A percentile compares a stretch with the other conserved stretches of the same genome.
phyloP scores from a whole-genome alignment of 2,888 invertebrate genomes.

The Nipponacmea schrenckii region DNA sequence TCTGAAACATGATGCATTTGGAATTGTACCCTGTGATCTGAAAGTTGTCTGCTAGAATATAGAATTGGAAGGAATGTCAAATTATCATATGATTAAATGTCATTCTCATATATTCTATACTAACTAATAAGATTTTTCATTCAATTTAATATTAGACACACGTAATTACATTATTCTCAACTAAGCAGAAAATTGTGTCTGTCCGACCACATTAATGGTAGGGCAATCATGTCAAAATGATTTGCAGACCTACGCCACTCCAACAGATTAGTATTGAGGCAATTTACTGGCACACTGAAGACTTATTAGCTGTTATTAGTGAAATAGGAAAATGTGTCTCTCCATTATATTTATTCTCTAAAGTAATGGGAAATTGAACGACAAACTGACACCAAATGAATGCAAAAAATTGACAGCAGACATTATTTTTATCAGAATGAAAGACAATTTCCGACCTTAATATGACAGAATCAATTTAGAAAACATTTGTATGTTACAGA shows the following conservation, averaged over 20 bases:
- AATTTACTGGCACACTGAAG: slow-evolving; percentile 6
- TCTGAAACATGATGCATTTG: too few species aligned
- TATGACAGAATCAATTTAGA: too few species aligned
- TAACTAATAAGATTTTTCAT: too few species aligned
- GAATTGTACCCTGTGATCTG: too few species aligned
- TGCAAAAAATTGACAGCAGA: not conserved
- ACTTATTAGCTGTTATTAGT: not conserved
- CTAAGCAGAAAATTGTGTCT: slow-evolving; percentile 7
- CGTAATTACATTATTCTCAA: slow-evolving; percentile 3
- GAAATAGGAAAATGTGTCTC: not conserved
- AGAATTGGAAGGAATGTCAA: too few species aligned
- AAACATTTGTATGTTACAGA: too few species aligned
- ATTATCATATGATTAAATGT: too few species aligned
- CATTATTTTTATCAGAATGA: too few species aligned
- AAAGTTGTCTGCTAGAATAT: too few species aligned
- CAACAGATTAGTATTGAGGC: slow-evolving; percentile 2
- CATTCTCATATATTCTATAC: too few species aligned
- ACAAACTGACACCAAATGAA: not conserved
- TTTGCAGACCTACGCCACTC: not conserved
- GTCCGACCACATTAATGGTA: not conserved
- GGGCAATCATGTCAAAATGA: not conserved
- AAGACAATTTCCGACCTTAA: too few species aligned
- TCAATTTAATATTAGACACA: not conserved
- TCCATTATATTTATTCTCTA: not conserved
- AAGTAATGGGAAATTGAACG: not conserved